These are phyloP conservation scores for Picathartes gymnocephalus DNA, from an alignment of 2,113 vertebrate genomes.

Conservation along the genomic window DNA sequence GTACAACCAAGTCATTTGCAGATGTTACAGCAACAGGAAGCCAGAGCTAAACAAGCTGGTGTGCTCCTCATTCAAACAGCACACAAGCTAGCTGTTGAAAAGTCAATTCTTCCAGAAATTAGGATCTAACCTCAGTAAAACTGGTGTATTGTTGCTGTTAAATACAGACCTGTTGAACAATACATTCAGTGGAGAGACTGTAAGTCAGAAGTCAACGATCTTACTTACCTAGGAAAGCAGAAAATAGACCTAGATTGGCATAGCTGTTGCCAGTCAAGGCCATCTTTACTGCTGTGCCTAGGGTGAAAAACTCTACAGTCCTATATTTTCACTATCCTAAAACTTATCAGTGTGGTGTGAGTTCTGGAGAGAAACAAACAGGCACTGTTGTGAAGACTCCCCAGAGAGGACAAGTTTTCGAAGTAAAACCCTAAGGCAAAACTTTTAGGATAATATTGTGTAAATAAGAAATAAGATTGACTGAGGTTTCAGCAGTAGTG, in stretches of 20 bases:
- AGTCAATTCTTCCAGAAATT: neutral
- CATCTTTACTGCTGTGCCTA: neutral
- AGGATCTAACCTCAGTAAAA: neutral
- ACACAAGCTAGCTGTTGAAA: neutral
- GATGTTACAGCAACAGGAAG: fast-evolving
- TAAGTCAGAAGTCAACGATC: neutral
- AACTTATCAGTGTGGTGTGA: neutral
- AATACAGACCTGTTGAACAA: neutral
- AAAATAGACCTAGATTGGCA: neutral
- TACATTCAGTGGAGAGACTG: neutral
- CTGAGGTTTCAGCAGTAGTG: neutral
- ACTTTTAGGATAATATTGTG: constrained; percentile 33
- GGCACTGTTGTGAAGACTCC: neutral
- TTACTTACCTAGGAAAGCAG: neutral
- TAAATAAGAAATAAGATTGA: constrained; percentile 45
- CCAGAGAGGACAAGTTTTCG: constrained; percentile 14
- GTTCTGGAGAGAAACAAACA: neutral
- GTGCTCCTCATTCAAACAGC: neutral
- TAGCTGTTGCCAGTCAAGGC: neutral
- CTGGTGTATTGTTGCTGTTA: neutral
- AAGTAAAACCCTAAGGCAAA: constrained; percentile 45
- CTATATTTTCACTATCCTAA: neutral
- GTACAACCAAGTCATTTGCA: neutral
- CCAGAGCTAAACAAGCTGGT: neutral
- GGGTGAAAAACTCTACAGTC: neutral